Conservation (phyloP, 2,113 vertebrate species). For the Psittacula cyanocephala region DNA sequence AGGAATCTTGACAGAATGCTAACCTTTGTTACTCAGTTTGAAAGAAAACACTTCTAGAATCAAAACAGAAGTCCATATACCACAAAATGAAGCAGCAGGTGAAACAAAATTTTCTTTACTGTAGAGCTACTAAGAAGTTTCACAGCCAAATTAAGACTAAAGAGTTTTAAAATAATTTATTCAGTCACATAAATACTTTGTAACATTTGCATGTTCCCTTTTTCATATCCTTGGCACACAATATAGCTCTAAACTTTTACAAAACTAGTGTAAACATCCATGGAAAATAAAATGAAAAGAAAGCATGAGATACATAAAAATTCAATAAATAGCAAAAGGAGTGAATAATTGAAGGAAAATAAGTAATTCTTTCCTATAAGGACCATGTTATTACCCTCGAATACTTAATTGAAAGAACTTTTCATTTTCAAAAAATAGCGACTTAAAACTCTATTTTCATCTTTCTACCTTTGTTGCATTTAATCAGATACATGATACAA, state of each 20-base stretch:
- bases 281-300: constrained; percentile 32
- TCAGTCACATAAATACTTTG: constrained; percentile 74
- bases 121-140: neutral
- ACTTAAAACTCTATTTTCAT: constrained; percentile 57
- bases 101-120: neutral
- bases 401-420: constrained; percentile 40
- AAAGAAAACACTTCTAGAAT: neutral
- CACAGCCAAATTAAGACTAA: constrained; percentile 21
- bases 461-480: constrained; percentile 46
- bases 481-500: constrained; percentile 47
- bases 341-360: constrained; percentile 5
- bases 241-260: constrained; percentile 69
- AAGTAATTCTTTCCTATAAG: neutral
- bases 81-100: neutral
- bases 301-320: constrained; percentile 7
- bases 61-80: neutral
- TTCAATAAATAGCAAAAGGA: constrained; percentile 59
- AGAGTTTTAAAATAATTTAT: constrained; percentile 73
- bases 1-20: neutral
- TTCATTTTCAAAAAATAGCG: constrained; percentile 6
- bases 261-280: constrained; percentile 70
- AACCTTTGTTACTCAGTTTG: neutral
- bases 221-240: constrained; percentile 69
- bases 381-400: constrained; percentile 19
- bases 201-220: constrained; percentile 68